phyloP scores from a whole-genome alignment of 2,113 vertebrate genomes.

The Sander vitreus region DNA sequence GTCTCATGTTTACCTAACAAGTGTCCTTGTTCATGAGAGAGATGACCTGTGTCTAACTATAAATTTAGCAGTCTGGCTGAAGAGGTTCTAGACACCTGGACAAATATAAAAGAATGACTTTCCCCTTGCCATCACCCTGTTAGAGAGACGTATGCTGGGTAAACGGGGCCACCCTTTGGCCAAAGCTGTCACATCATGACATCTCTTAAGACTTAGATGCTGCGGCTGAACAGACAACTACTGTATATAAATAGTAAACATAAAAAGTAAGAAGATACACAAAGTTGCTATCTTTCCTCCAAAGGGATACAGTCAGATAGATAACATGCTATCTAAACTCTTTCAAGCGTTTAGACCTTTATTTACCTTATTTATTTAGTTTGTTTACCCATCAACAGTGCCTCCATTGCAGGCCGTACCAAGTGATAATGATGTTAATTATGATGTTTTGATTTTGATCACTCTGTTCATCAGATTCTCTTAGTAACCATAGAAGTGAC shows the following conservation, averaged over 20 bases:
- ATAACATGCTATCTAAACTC: not conserved
- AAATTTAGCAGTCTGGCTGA: too few species aligned
- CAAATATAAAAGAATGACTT: not conserved
- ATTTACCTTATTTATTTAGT: too few species aligned
- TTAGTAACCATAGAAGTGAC: not conserved
- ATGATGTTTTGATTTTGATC: slow-evolving; percentile 8
- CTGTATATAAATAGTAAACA: not conserved
- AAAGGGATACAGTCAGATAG: not conserved
- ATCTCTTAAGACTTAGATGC: not conserved
- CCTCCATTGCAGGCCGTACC: not conserved
- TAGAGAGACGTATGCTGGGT: not conserved
- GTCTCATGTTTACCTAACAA: too few species aligned
- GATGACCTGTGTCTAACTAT: too few species aligned
- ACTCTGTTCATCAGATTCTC: not conserved
- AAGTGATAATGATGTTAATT: not conserved
- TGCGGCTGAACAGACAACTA: not conserved
- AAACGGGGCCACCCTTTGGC: not conserved
- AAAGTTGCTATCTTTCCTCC: not conserved
- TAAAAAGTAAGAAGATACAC: not conserved
- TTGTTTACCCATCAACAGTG: slow-evolving; percentile 8
- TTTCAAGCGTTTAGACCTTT: not conserved
- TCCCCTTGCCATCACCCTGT: too few species aligned
- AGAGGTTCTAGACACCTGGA: not conserved
- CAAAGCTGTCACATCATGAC: not conserved
- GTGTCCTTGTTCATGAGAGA: too few species aligned